Conservation (phyloP, 2,113 vertebrate species). For the Rattus rattus region DNA sequence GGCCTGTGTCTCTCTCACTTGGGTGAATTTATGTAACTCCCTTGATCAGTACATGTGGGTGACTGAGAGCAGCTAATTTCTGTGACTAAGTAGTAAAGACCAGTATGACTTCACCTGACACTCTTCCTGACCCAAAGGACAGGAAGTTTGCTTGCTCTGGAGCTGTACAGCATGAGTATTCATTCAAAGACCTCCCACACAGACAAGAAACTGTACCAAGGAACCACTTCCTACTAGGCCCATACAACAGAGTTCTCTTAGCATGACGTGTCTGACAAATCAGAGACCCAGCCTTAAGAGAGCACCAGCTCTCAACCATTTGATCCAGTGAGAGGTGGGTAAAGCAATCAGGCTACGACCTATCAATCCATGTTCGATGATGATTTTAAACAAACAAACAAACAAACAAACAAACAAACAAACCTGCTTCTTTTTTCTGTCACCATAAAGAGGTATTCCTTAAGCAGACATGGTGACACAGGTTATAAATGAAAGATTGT, state of each 20-base stretch:
- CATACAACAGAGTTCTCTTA: background rate
- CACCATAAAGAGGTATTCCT: background rate
- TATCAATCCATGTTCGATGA: background rate
- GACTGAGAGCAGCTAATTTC: background rate
- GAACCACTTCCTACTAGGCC: background rate
- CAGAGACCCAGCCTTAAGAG: background rate
- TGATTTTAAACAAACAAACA: background rate
- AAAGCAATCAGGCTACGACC: background rate
- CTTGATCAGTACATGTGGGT: background rate
- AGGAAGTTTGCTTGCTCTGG: background rate
- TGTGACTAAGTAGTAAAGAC: background rate
- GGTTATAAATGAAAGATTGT: conserved; percentile 20
- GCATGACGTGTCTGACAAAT: background rate
- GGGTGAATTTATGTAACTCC: background rate
- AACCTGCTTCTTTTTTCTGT: background rate
- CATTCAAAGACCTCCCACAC: background rate
- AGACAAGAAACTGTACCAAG: background rate
- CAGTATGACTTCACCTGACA: background rate
- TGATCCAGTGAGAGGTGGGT: background rate
- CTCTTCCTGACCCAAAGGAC: background rate
- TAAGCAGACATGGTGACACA: background rate
- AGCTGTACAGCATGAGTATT: background rate
- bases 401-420: background rate
- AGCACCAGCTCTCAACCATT: background rate
- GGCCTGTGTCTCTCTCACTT: background rate